Conservation (phyloP, 1,140 invertebrate genomes). For the Telenomus remus region DNA sequence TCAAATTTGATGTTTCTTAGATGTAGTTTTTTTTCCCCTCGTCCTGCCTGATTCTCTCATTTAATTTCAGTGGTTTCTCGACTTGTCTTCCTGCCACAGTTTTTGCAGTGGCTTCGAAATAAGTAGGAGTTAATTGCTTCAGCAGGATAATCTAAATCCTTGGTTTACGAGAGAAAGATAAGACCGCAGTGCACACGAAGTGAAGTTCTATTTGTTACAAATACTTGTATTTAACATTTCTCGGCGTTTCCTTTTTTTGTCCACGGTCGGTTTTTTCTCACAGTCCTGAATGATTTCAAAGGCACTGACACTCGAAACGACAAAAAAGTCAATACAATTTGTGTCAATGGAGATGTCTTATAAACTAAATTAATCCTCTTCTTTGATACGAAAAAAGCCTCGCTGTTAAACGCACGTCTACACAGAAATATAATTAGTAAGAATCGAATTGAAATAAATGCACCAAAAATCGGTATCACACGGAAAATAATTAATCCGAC, state of each 20-base stretch:
- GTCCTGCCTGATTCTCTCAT: slow-evolving; percentile 8
- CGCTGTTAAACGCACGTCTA: too few relatives aligned
- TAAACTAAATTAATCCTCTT: too few relatives aligned
- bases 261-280: slow-evolving; percentile 36
- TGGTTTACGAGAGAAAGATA: slow-evolving; percentile 55
- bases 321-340: slow-evolving; percentile 14
- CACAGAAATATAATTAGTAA: background rate
- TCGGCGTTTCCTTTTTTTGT: slow-evolving; percentile 38
- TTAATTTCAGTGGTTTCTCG: slow-evolving; percentile 50
- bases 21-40: slow-evolving; percentile 5
- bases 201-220: slow-evolving; percentile 37
- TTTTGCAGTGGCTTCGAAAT: slow-evolving; percentile 37
- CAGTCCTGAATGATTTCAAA: slow-evolving; percentile 1
- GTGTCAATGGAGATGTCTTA: slow-evolving; percentile 7
- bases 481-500: slow-evolving; percentile 45
- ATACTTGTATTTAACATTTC: slow-evolving; percentile 48
- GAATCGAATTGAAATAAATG: slow-evolving; percentile 16
- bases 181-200: slow-evolving; percentile 27
- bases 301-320: slow-evolving; percentile 7
- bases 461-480: slow-evolving; percentile 35
- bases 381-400: too few relatives aligned
- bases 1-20: background rate
- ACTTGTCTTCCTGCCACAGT: slow-evolving; percentile 43
- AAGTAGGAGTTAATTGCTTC: slow-evolving; percentile 56
- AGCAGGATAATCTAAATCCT: slow-evolving; percentile 54